Conservation (phyloP, 2,797 vertebrate genomes). For the Ptychadena robeensis region DNA sequence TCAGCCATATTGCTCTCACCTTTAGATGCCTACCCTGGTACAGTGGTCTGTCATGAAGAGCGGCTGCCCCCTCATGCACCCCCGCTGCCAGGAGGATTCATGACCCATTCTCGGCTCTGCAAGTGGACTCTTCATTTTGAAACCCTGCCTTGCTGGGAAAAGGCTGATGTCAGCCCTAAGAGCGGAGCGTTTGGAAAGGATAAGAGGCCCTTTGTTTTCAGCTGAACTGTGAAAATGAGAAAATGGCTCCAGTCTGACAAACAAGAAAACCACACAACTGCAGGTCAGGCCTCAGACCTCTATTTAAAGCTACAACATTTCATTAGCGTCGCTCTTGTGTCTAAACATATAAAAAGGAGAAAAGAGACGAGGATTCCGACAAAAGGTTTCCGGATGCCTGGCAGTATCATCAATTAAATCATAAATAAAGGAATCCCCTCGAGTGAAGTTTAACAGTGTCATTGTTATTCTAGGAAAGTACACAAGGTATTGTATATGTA, state of each 20-base stretch:
- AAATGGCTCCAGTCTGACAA: conserved; percentile 85
- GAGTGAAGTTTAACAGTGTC: neutral
- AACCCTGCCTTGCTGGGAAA: conserved; percentile 78
- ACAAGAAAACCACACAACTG: conserved; percentile 77
- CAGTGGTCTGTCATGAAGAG: neutral
- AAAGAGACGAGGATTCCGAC: neutral
- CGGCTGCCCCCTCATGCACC: conserved; percentile 57
- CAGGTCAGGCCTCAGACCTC: conserved; percentile 71
- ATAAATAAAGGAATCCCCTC: neutral
- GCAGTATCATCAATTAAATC: neutral
- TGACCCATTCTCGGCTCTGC: conserved; percentile 69
- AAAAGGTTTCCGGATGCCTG: neutral
- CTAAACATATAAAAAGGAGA: neutral
- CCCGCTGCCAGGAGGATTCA: conserved; percentile 72
- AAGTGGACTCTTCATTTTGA: conserved; percentile 74
- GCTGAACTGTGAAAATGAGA: conserved; percentile 87
- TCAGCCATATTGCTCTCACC: no score
- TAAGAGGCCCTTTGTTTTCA: conserved; percentile 93
- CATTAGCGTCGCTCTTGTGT: conserved; percentile 35
- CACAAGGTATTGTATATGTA: no score
- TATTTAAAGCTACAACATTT: conserved; percentile 70
- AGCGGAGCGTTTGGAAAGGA: conserved; percentile 81
- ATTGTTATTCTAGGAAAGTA: no score
- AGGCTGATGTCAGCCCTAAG: conserved; percentile 83
- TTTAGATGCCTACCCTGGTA: no score